Evolutionary conservation across 2,888 invertebrate genomes (phyloP).

Genomic region (Anodontia alba): DNA sequence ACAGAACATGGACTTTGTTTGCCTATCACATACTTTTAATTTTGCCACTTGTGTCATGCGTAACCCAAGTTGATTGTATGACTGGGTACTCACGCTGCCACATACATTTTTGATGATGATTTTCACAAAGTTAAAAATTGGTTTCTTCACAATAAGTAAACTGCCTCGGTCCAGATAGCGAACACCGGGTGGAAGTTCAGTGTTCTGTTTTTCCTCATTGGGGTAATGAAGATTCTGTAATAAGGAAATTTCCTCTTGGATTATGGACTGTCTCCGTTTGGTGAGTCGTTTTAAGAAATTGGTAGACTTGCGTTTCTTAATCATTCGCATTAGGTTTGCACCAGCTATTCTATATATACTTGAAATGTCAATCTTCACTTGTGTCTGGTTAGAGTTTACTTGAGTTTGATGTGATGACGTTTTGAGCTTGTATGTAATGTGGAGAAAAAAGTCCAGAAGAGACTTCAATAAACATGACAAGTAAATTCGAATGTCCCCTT

Average conservation of each 20-base stretch:
- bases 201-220: not conserved
- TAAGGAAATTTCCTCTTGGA: not conserved
- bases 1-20: not conserved
- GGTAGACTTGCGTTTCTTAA: not conserved
- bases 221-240: not conserved
- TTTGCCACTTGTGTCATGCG: not conserved
- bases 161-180: not conserved
- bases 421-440: not conserved
- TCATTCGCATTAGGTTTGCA: not conserved
- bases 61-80: not conserved
- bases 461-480: not conserved
- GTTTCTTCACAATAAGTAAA: not conserved
- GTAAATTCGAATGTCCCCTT: not conserved
- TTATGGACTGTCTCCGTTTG: not conserved
- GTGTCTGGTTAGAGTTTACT: too few relatives aligned
- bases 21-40: not conserved
- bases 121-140: not conserved
- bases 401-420: not conserved
- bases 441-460: not conserved
- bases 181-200: not conserved
- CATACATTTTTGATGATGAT: not conserved
- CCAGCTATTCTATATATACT: constrained; percentile 5
- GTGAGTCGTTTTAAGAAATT: not conserved
- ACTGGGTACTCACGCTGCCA: not conserved
- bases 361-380: not conserved